Percentiles rank a stretch among this genome's conserved stretches.
These are phyloP conservation scores for Matsumyia berberina DNA, from an alignment of 2,888 invertebrate genomes.

Conservation along the genomic window DNA sequence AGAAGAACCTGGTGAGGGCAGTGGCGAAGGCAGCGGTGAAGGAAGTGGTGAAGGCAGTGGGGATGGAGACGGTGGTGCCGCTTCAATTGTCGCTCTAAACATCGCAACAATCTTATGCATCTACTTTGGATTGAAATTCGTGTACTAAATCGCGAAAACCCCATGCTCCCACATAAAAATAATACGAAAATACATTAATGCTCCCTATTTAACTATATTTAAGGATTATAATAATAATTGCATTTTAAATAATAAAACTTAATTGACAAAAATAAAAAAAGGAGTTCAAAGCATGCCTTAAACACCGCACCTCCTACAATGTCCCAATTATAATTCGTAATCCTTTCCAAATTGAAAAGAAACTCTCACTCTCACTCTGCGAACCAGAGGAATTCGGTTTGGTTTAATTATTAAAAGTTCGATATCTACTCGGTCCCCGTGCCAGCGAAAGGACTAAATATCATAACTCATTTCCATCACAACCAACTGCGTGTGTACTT, in stretches of 20 bases:
- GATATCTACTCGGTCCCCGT: slow-evolving; percentile 12
- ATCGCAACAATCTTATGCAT: slow-evolving; percentile 32
- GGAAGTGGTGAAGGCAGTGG: not conserved
- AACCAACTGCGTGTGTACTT: slow-evolving; percentile 10
- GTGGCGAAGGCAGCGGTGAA: slow-evolving; percentile 1
- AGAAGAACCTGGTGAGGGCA: slow-evolving; percentile 20
- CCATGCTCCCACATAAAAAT: not conserved
- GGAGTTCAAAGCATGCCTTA: not conserved
- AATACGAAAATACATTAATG: slow-evolving; percentile 5
- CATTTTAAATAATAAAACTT: slow-evolving; percentile 34
- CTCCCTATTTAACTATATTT: slow-evolving; percentile 19
- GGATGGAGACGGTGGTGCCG: slow-evolving; percentile 22
- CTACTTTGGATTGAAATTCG: slow-evolving; percentile 28
- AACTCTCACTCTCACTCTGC: not conserved
- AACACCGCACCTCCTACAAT: not conserved
- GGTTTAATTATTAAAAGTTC: slow-evolving; percentile 38
- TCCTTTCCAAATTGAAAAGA: slow-evolving; percentile 41
- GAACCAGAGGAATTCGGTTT: slow-evolving; percentile 18
- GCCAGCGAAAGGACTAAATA: slow-evolving; percentile 8
- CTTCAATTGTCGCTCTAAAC: slow-evolving; percentile 38
- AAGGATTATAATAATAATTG: slow-evolving; percentile 2
- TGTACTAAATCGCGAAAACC: slow-evolving; percentile 16
- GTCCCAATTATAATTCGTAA: slow-evolving; percentile 25
- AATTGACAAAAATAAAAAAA: slow-evolving; percentile 11
- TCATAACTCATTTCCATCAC: not conserved